A percentile compares a stretch with the other conserved stretches of the same genome.
phyloP scores from a whole-genome alignment of 2,113 vertebrate species.

The Varanus komodoensis region DNA sequence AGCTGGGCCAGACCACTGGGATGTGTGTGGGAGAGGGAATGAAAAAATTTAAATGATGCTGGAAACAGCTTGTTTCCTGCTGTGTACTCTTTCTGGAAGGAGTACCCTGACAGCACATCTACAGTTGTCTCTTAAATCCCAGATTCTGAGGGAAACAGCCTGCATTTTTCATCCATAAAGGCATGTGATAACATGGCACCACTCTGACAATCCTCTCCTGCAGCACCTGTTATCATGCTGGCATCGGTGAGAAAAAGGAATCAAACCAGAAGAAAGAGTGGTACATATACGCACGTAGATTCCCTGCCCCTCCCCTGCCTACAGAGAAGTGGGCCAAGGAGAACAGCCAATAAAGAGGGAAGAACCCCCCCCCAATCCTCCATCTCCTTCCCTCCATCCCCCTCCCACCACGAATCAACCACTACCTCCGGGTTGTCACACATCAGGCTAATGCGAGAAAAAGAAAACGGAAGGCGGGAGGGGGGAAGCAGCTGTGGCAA shows the following conservation, averaged over 20 bases:
- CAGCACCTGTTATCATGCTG: slow-evolving; percentile 42
- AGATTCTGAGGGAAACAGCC: neutral
- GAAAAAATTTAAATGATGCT: neutral
- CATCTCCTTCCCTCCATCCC: neutral
- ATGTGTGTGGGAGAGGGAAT: neutral
- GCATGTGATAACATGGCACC: slow-evolving; percentile 2
- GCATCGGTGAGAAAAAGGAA: neutral
- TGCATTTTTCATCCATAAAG: slow-evolving; percentile 26
- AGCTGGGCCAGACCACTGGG: slow-evolving; percentile 24
- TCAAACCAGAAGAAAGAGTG: neutral
- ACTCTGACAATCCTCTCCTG: slow-evolving; percentile 16
- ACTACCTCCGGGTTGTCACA: neutral
- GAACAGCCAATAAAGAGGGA: neutral
- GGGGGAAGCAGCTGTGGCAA: neutral
- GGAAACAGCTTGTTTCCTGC: neutral
- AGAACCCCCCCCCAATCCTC: too few species aligned
- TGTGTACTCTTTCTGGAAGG: slow-evolving; percentile 17
- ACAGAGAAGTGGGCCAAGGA: neutral
- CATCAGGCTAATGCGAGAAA: slow-evolving; percentile 5
- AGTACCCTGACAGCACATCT: slow-evolving; percentile 9
- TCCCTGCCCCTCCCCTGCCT: neutral
- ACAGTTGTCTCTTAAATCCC: slow-evolving; percentile 19
- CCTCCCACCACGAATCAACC: neutral
- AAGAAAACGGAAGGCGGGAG: too few species aligned
- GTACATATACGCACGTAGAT: neutral